These are phyloP conservation scores for Drosophila triauraria DNA, from an alignment of 1,140 invertebrate species.

Conservation along the genomic window DNA sequence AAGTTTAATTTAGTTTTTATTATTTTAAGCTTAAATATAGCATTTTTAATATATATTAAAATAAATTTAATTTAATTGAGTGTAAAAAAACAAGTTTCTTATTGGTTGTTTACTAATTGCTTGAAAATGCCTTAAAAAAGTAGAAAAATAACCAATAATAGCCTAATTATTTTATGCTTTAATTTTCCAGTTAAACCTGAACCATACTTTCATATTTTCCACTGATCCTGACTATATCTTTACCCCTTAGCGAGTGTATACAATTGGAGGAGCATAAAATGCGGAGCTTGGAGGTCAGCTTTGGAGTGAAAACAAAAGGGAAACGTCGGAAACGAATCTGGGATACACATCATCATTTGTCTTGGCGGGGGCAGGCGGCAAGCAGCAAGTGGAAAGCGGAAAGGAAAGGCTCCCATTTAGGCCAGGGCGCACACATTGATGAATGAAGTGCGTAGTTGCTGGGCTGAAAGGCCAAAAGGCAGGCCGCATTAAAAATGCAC, in stretches of 20 bases:
- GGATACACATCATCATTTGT: slow-evolving; percentile 76
- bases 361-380: slow-evolving; percentile 39
- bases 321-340: slow-evolving; percentile 28
- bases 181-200: no score
- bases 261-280: slow-evolving; percentile 2
- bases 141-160: no score
- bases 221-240: not conserved
- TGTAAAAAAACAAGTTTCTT: no score
- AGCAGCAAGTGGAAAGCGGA: not conserved
- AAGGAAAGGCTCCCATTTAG: slow-evolving; percentile 34
- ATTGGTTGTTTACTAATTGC: no score
- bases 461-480: slow-evolving; percentile 68
- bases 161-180: no score
- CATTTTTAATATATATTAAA: no score
- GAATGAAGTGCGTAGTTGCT: slow-evolving; percentile 75
- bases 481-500: slow-evolving; percentile 77
- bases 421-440: slow-evolving; percentile 69
- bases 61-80: no score
- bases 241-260: not conserved
- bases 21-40: no score
- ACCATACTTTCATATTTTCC: not conserved
- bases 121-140: no score
- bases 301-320: slow-evolving; percentile 36
- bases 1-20: no score
- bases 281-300: slow-evolving; percentile 23